phyloP scores from a whole-genome alignment of 2,888 invertebrate species.

The Keiferia lycopersicella region DNA sequence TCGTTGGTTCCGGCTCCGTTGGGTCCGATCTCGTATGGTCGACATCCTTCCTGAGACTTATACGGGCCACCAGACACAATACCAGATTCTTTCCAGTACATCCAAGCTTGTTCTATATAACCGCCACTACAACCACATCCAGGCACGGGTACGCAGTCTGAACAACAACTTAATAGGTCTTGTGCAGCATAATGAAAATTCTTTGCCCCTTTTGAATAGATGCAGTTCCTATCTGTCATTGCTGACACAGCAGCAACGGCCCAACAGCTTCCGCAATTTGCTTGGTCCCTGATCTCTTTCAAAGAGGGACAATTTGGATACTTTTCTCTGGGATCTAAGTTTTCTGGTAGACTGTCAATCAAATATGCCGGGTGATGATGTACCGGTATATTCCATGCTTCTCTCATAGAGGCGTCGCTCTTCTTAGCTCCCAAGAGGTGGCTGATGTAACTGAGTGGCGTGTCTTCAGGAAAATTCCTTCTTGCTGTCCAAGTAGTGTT shows the following conservation, averaged over 20 bases:
- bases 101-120: constrained; percentile 88
- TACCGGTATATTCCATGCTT: constrained; percentile 49
- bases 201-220: constrained; percentile 86
- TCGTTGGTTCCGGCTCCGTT: constrained; percentile 83
- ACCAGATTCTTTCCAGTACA: constrained; percentile 91
- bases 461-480: constrained; percentile 85
- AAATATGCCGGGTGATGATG: constrained; percentile 57
- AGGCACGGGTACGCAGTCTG: constrained; percentile 70
- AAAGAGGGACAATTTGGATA: constrained; percentile 95
- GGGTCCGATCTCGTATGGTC: constrained; percentile 91
- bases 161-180: constrained; percentile 91
- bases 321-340: constrained; percentile 89
- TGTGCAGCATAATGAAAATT: constrained; percentile 91
- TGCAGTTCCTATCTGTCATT: constrained; percentile 94
- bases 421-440: constrained; percentile 87
- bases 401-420: constrained; percentile 70
- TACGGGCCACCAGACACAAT: constrained; percentile 94
- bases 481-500: constrained; percentile 90
- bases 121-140: constrained; percentile 94
- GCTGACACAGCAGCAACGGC: constrained; percentile 96
- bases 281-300: constrained; percentile 91
- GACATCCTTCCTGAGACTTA: constrained; percentile 90
- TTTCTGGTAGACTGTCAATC: constrained; percentile 83
- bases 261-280: constrained; percentile 97
- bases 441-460: constrained; percentile 82